A percentile compares a stretch with the other conserved stretches of the same genome.
phyloP scores from a whole-genome alignment of 2,113 vertebrate species.

The Piprites chloris region DNA sequence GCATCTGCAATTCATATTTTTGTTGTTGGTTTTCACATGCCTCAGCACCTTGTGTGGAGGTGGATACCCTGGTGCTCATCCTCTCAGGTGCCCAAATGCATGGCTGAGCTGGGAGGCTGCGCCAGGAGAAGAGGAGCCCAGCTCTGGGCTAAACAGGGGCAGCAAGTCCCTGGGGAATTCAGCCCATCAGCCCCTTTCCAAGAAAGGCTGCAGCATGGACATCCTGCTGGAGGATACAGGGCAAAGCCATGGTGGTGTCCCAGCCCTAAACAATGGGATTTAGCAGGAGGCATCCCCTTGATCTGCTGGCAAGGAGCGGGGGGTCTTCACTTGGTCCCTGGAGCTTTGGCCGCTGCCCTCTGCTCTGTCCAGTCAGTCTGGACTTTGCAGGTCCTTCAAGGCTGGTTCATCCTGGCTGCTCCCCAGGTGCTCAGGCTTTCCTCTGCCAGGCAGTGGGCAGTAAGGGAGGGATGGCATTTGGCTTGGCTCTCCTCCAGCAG shows the following conservation, averaged over 20 bases:
- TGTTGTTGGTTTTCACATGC: not conserved
- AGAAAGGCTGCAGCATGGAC: not conserved
- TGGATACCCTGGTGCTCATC: not conserved
- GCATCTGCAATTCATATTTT: not conserved
- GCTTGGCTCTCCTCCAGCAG: not conserved
- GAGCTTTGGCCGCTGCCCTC: not conserved
- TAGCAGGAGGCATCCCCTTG: not conserved
- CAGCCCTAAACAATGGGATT: not conserved
- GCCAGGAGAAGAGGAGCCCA: not conserved
- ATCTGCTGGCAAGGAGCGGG: not conserved
- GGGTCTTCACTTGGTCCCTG: not conserved
- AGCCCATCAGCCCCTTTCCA: too few relatives aligned
- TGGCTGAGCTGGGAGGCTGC: not conserved
- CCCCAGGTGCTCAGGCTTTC: not conserved
- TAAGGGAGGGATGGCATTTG: not conserved
- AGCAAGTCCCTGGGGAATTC: not conserved
- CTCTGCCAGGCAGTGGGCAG: not conserved
- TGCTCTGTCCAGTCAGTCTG: not conserved
- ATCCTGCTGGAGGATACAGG: not conserved
- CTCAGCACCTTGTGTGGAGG: not conserved
- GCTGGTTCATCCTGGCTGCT: not conserved
- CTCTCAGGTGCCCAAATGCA: not conserved
- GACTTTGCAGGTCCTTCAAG: not conserved
- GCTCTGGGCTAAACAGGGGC: accelerated
- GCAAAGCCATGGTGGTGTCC: not conserved